Percentiles rank a stretch among this genome's conserved stretches.
Evolutionary conservation across 2,888 invertebrate genomes (phyloP).

Genomic region (Drosophila putrida): DNA sequence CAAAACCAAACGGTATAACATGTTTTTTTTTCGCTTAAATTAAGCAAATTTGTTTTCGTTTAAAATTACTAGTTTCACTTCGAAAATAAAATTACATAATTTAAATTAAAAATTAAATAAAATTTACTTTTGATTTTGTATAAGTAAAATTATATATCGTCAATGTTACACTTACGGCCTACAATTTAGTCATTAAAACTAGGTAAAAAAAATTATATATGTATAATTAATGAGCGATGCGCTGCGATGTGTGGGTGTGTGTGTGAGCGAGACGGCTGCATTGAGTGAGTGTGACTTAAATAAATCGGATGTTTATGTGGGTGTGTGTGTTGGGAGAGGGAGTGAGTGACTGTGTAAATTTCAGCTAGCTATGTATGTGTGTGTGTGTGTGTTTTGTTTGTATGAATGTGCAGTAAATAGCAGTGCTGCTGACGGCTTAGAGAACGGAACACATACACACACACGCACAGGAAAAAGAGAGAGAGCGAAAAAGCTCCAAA

Average conservation of each 20-base stretch:
- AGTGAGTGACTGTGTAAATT: slow-evolving; percentile 44
- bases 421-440: slow-evolving; percentile 52
- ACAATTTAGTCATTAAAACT: slow-evolving; percentile 63
- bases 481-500: slow-evolving; percentile 1
- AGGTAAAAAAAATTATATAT: slow-evolving; percentile 66
- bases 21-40: slow-evolving; percentile 58
- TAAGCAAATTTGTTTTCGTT: slow-evolving; percentile 55
- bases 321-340: slow-evolving; percentile 17
- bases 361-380: slow-evolving; percentile 43
- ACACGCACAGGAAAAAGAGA: slow-evolving; percentile 8
- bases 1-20: slow-evolving; percentile 10
- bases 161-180: slow-evolving; percentile 60
- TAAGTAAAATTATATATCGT: slow-evolving; percentile 62
- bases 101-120: slow-evolving; percentile 81
- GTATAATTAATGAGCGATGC: slow-evolving; percentile 53
- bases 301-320: slow-evolving; percentile 48
- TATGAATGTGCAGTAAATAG: slow-evolving; percentile 68
- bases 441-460: slow-evolving; percentile 27
- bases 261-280: slow-evolving; percentile 44
- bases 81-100: slow-evolving; percentile 72
- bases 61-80: slow-evolving; percentile 53
- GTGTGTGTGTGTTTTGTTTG: slow-evolving; percentile 23
- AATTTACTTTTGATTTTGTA: slow-evolving; percentile 73
- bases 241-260: slow-evolving; percentile 31
- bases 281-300: slow-evolving; percentile 56